Evolutionary conservation across 2,797 vertebrate species (phyloP).

Genomic region (Linurgus olivaceus): DNA sequence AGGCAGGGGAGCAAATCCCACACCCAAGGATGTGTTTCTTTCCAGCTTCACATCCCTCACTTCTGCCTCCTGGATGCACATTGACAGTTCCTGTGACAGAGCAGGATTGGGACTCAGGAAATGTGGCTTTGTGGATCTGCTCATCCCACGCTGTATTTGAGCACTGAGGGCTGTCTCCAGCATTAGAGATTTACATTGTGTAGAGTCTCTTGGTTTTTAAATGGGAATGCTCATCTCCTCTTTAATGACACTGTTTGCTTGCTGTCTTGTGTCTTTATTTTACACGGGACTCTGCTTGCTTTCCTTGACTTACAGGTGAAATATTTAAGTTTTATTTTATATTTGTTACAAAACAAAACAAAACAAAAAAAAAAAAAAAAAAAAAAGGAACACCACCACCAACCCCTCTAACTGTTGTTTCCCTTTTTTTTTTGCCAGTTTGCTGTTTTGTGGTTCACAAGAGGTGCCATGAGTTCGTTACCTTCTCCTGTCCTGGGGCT

Average conservation of each 20-base stretch:
- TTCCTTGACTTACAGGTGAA: not conserved
- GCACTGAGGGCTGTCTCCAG: not conserved
- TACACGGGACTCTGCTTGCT: not conserved
- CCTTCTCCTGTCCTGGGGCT: slow-evolving; percentile 92
- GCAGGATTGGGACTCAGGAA: not conserved
- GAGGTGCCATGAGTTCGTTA: slow-evolving; percentile 97
- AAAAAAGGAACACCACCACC: not conserved
- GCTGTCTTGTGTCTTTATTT: not conserved
- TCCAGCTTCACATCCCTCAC: not conserved
- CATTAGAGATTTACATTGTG: not conserved
- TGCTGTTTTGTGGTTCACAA: slow-evolving; percentile 99
- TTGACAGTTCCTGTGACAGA: not conserved
- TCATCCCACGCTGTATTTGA: not conserved
- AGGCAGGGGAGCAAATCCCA: not conserved
- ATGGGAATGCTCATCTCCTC: not conserved
- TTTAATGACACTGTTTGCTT: not conserved
- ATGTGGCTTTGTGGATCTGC: not conserved
- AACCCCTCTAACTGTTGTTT: slow-evolving; percentile 14
- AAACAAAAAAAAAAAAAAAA: too few relatives aligned
- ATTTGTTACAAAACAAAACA: not conserved
- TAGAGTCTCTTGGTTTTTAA: not conserved
- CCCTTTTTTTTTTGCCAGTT: slow-evolving; percentile 77
- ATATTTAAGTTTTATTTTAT: not conserved
- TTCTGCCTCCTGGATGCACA: not conserved
- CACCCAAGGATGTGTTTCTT: not conserved